Base-by-base conservation (phyloP, 1,140 invertebrate genomes). In the Spodoptera frugiperda region DNA sequence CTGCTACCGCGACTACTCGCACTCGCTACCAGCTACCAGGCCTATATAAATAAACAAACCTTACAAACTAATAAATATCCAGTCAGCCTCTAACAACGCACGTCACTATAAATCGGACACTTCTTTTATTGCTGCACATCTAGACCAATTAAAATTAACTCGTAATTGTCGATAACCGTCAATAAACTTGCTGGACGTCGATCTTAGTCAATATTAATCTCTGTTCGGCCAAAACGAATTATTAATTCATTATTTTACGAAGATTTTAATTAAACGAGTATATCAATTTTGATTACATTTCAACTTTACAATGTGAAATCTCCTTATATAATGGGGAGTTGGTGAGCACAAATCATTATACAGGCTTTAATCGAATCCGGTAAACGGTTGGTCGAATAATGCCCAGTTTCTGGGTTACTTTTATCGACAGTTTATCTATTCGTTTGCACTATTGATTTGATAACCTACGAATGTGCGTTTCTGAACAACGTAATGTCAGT, bases 51-150 rank as follows among this genome's bases (percentile, higher is more conserved):
- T 87, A 88, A 88, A 88, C 79, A 87, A 88, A 87, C 83, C 54
- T 73, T 72, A 82, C 74, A 68, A 61, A 80, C 81, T 80, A 85
- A 90, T 90, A 91, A 93, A 89, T 88, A 89, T 89, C 82, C 77
- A 71, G 83, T 82, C 80, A 78, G 81, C 84, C 82, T 86, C 83
- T 86, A 84, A 86, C 88, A 87, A 78, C 76, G 82, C 81, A 82
- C 82, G 79, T 79, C 82, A 82, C 84, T 82, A 90, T 90, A 90
- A 88, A 88, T 89, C 79, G 84, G 77, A 84, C 79, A 79, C 85
- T 87, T 82, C 81, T 88, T 89, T 89, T 89, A 91, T 87, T 86
- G 83, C 85, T 73, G 30, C 81, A 81, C 79, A 82, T 81, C 83
- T 87, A 81, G 75, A 83, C 78, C 77, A 78, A 82, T 84, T 86